Base-by-base conservation (phyloP, 2,113 vertebrate genomes). In the Haliaeetus leucogaster region DNA sequence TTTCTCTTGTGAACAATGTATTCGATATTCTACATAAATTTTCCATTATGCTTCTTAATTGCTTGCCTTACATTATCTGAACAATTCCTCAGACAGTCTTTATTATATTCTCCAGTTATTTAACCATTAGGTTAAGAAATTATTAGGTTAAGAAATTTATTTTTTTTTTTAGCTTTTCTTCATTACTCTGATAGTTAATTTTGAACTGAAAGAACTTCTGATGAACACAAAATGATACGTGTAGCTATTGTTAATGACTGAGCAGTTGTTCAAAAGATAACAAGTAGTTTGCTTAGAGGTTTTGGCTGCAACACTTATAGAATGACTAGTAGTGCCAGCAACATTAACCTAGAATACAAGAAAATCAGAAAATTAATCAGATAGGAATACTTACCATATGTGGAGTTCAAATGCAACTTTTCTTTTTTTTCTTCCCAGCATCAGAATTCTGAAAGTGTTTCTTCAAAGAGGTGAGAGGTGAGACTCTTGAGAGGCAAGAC, bases 281-380 rank as follows among this genome's bases (percentile, higher is more conserved):
- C 5, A 45, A 32, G 4, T 20, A 82, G 21, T 76, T 89, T 94
- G 62, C 61, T 78, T 79, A 42, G 36, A 84, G 52, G n/a, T 78
- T 93, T 89, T 94, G 56, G 62, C 56, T 87, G 65, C 65, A 89
- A 43, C 18, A 12, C 48, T 58, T 63, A 22, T 0, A 47, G 48
- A 76, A 82, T 52, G 23, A 50, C 38, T 96, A 12, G 13, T 56
- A 19, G 62, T 93, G 86, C 61, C 77, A 82, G 52, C 61, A 82
- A 38, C 1, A 2, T 79, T 84, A 94, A 63, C 36, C 38, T 40
- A 48, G 45, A 93, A 84, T 72, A 63, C 38, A 87, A 40, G 50
- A 89, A 94, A 93, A 95, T 80, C 42, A 83, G 67, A 91, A 83
- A 78, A 93, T 55, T 78, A 82, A 91, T 84, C 61, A 82, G 70